Base-by-base conservation (phyloP, 2,888 invertebrate genomes). In the Xestobium rufovillosum region DNA sequence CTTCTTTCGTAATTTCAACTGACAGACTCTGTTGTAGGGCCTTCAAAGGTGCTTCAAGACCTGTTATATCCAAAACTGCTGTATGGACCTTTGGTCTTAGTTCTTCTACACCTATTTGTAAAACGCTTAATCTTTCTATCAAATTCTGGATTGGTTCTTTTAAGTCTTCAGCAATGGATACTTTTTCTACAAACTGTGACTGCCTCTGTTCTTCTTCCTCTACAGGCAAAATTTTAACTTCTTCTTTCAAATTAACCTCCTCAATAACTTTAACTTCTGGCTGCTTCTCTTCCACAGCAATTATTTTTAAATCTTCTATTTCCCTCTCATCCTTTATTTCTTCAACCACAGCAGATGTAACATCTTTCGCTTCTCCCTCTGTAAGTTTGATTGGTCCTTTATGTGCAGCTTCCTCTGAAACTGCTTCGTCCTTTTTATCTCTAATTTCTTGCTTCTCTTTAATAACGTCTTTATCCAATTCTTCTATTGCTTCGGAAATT, bases 261-360 rank as follows among this genome's bases (percentile, higher is more conserved):
- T 6, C 23, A 8, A 8, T 6, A 23, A n/a, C 6, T 23, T 8
- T 23, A 8, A 23, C 6, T n/a, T 23, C 8, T n/a, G n/a, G n/a
- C n/a, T 6, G 23, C n/a, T 6, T 23, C 8, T 23, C 23, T 23
- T 23, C 23, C n/a, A 23, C 6, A 23, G 23, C 23, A 8, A 8
- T 23, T 23, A 8, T n/a, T 23, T n/a, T n/a, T n/a, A n/a, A n/a
- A n/a, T n/a, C n/a, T n/a, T n/a, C n/a, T n/a, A n/a, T n/a, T n/a
- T n/a, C n/a, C n/a, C n/a, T n/a, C n/a, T n/a, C 16, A 34, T 31
- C 35, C 28, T 39, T 13, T n/a, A 39, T n/a, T 15, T 39, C 32
- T 27, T 31, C 35, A 14, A 35, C 6, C 25, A 38, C 10, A 6
- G 16, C 26, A 4, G 13, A 28, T 14, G 43, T 28, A 16, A 31